Conservation (phyloP, 2,888 invertebrate species). For the Odontomyia ornata region DNA sequence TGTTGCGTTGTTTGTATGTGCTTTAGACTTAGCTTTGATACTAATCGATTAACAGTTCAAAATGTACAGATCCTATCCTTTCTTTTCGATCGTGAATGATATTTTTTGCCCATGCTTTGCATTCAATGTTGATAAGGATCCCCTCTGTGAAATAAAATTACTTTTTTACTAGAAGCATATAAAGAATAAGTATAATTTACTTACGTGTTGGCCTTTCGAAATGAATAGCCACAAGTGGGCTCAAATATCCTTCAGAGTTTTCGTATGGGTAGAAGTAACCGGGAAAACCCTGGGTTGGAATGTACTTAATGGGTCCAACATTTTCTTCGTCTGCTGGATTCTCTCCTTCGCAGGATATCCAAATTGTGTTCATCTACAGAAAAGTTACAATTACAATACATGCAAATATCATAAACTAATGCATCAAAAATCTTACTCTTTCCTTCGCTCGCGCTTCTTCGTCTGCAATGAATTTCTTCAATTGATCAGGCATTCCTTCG, state of each 20-base stretch:
- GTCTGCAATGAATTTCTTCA: constrained; percentile 74
- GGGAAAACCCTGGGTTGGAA: constrained; percentile 84
- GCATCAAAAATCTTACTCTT: constrained; percentile 53
- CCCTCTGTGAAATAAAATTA: constrained; percentile 61
- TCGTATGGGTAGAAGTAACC: constrained; percentile 90
- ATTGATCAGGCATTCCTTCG: constrained; percentile 74
- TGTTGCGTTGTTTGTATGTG: not conserved
- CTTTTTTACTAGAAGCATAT: not conserved
- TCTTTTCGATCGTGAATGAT: constrained; percentile 74
- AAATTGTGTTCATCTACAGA: constrained; percentile 79
- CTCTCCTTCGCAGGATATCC: constrained; percentile 94
- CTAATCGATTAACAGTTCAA: constrained; percentile 73
- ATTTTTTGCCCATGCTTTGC: constrained; percentile 77
- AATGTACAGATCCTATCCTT: constrained; percentile 76
- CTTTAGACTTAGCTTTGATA: constrained; percentile 41
- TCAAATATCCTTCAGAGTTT: constrained; percentile 86
- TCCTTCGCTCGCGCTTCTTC: constrained; percentile 64
- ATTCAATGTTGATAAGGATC: constrained; percentile 72
- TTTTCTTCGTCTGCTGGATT: constrained; percentile 92
- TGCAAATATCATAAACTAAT: not conserved
- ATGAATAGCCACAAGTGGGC: constrained; percentile 87
- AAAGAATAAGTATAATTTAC: no score
- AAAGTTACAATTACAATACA: constrained; percentile 28
- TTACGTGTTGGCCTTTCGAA: constrained; percentile 83
- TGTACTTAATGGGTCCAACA: constrained; percentile 84